Evolutionary conservation across 1,140 invertebrate species (phyloP).

Genomic region (Lepidurus packardi): DNA sequence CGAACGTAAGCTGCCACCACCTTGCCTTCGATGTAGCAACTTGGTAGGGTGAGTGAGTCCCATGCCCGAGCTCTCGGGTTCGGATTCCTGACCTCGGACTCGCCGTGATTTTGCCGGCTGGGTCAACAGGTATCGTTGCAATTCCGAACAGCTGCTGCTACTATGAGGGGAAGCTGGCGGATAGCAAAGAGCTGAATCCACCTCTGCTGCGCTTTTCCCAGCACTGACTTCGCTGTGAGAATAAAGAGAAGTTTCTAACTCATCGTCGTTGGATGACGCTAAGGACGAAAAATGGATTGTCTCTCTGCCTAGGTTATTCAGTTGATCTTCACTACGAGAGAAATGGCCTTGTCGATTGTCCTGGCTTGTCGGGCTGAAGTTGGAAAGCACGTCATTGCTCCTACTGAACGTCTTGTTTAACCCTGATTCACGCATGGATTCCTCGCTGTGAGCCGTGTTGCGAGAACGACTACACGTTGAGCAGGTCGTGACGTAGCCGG

Average conservation of each 20-base stretch:
- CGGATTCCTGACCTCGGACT: background rate
- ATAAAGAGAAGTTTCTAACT: background rate
- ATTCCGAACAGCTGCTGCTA: background rate
- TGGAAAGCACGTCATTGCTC: background rate
- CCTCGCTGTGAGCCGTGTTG: background rate
- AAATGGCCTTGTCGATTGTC: background rate
- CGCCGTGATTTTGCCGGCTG: background rate
- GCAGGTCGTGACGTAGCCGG: conserved; percentile 33
- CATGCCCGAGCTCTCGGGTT: background rate
- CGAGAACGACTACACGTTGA: conserved; percentile 28
- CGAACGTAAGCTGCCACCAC: conserved; percentile 30
- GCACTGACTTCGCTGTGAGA: background rate
- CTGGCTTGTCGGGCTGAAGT: background rate
- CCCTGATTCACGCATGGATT: background rate
- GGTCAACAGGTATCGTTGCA: background rate
- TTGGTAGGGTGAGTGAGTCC: background rate
- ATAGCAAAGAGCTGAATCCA: background rate
- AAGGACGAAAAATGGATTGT: background rate
- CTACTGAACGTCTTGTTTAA: conserved; percentile 3
- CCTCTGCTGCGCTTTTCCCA: background rate
- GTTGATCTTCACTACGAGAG: background rate
- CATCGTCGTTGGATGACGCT: background rate
- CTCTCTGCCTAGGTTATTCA: conserved; percentile 8
- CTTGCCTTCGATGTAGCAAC: background rate
- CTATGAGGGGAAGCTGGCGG: background rate